These are phyloP conservation scores for Diloba caeruleocephala DNA, from an alignment of 2,888 invertebrate species.

Conservation along the genomic window DNA sequence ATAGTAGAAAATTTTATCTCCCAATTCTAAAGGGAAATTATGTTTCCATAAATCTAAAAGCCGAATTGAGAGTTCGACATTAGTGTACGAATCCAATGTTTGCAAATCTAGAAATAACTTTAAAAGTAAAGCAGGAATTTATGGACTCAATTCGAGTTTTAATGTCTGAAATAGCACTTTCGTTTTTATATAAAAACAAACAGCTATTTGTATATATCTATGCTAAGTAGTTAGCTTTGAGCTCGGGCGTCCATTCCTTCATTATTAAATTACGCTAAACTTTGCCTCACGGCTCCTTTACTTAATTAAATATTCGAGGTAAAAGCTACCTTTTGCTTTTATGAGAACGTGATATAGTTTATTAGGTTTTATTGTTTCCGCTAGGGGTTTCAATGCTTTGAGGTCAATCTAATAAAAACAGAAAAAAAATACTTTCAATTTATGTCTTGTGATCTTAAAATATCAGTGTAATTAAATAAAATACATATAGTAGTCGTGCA, in stretches of 20 bases:
- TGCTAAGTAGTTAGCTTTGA: slow-evolving; percentile 36
- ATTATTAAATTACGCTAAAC: slow-evolving; percentile 50
- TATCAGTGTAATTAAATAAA: too few species aligned
- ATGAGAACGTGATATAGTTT: slow-evolving; percentile 35
- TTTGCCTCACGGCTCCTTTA: slow-evolving; percentile 40
- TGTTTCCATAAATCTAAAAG: slow-evolving; percentile 37
- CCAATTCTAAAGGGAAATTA: slow-evolving; percentile 22
- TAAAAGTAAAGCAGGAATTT: slow-evolving; percentile 27
- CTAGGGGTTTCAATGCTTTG: slow-evolving; percentile 6
- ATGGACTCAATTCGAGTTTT: slow-evolving; percentile 27
- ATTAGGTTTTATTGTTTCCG: slow-evolving; percentile 30
- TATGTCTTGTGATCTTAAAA: neutral
- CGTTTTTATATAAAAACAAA: slow-evolving; percentile 32
- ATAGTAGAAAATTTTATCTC: slow-evolving; percentile 26
- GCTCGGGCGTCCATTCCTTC: slow-evolving; percentile 38
- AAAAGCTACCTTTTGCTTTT: slow-evolving; percentile 38
- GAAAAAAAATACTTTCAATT: neutral
- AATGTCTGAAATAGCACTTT: slow-evolving; percentile 17
- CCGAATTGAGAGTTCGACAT: slow-evolving; percentile 41
- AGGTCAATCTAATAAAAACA: slow-evolving; percentile 13
- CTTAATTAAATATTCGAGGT: slow-evolving; percentile 53
- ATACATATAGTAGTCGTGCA: too few species aligned
- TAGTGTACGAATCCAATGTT: slow-evolving; percentile 27
- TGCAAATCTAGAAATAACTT: slow-evolving; percentile 33
- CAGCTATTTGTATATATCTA: slow-evolving; percentile 35